Base-by-base conservation (phyloP, 2,797 vertebrate species). In the Scolopax bukidnonensis region DNA sequence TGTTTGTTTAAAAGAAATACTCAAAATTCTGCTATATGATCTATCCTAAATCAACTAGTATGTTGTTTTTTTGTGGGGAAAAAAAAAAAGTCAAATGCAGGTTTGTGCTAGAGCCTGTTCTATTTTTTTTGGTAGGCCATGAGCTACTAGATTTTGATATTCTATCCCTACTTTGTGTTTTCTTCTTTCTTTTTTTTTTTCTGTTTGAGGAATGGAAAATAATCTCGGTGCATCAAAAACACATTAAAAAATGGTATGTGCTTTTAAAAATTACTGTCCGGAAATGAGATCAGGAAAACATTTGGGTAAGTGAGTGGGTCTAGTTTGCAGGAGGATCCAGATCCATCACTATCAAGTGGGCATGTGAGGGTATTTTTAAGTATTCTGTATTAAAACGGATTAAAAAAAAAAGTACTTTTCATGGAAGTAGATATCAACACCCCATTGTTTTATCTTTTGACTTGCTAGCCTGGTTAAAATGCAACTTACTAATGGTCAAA, bases 1-100 rank as follows among this genome's bases (percentile, higher is more conserved):
- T 70, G 51, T 84, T 89, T 77, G 15, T 80, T 77, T 61, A 64
- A 84, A 87, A 90, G 47, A 75, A 95, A 84, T 41, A 71, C 14
- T 36, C 21, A 36, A 40, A 75, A 71, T 76, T 81, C 33, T 81
- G 17, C 30, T 65, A 21, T 47, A 20, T 47, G 45, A 11, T 47
- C 11, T 47, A 21, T 47, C 20, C 45, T 47, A 43, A 21, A 21
- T 47, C 45, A 47, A 21, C 45, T 47, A 47, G 45, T 21, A 47
- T 47, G 45, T 21, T 47, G 45, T 47, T 47, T 20, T 20, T 47
- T 47, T 47, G 20, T 47, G 20, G 59, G 3, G 27, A 50, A 48
- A 41, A 41, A 41, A 41, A 65, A 71, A 71, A 87, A 65, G 15
- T 14, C 41, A 70, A 87, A 76, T 63, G 16, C 11, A 73, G 5